phyloP scores from a whole-genome alignment of 2,113 vertebrate species.

The Plecturocebus donacophilus region DNA sequence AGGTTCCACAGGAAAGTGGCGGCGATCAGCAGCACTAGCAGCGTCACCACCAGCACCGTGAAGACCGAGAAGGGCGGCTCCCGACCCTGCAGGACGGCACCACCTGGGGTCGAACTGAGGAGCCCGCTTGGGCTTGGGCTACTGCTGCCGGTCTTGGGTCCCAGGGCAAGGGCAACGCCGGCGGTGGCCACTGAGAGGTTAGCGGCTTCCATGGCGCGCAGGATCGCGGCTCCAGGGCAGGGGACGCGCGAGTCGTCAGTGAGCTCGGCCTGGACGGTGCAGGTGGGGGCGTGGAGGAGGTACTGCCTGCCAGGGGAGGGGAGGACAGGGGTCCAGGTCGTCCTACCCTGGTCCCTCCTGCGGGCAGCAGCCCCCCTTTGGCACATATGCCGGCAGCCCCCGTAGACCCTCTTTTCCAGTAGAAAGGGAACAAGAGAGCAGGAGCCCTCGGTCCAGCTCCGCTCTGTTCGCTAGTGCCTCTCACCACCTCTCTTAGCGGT shows the following conservation, averaged over 20 bases:
- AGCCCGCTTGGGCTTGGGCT: background rate
- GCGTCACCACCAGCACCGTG: slow-evolving; percentile 40
- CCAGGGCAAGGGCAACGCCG: background rate
- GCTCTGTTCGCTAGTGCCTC: background rate
- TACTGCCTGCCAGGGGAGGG: background rate
- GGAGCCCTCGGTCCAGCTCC: background rate
- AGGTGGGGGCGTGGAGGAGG: background rate
- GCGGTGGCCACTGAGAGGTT: slow-evolving; percentile 4
- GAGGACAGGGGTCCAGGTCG: background rate
- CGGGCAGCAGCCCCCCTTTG: background rate
- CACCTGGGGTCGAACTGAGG: fast-evolving
- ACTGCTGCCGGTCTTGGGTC: background rate
- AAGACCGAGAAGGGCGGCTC: slow-evolving; percentile 38
- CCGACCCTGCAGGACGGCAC: too few species aligned
- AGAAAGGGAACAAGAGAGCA: background rate
- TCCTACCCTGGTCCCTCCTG: background rate
- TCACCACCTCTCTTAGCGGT: background rate
- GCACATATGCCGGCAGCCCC: background rate
- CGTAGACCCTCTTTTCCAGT: background rate
- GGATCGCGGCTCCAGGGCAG: background rate
- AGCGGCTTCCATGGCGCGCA: background rate
- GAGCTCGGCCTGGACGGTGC: background rate
- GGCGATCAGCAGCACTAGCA: slow-evolving; percentile 58
- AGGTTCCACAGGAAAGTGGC: slow-evolving; percentile 77
- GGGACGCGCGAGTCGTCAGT: background rate